Evolutionary conservation across 2,113 vertebrate species (phyloP), one percentile per base, ranked within the genome.

Genomic region (Fulmarus glacialis): DNA sequence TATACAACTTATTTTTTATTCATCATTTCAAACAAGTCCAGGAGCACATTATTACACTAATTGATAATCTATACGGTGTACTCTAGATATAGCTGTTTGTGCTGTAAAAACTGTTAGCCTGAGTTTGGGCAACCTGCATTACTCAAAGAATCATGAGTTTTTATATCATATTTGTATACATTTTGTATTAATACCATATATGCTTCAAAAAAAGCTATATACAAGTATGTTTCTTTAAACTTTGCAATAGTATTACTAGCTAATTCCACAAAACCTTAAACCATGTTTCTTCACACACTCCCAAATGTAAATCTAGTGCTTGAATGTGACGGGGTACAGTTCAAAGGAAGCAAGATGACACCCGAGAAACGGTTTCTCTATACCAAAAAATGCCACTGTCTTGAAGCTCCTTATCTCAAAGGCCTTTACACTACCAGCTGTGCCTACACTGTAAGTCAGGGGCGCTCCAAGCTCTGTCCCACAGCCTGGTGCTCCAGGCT

Each of bases 321-420:
- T 52, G 43, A 83, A 38, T 0, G 1, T 59, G 21, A 72, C 0
- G 0, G 27, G 32, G 11, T 10, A 32, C 59, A 3, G 18, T 47
- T 63, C 38, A 75, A 71, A 89, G 64, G 66, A 85, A 83, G 48
- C 47, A 59, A 50, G n/a, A 50, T 18, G 56, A 53, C 58, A 73
- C 30, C 7, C 1, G 12, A 43, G 27, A 88, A 47, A 71, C 9
- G 59, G 23, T n/a, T 58, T 68, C 17, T 47, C 17, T 26, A 21
- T 27, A 21, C 6, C 16, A 8, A 70, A 74, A 91, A 83, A 36
- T 2, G 24, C 34, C 48, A n/a, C 40, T 24, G 6, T 12, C 42
- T 42, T 7, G 48, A 80, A 73, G 72, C 24, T 77, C 62, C 48
- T 42, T 6, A 12, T 53, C 84, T 74, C 64, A 50, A 32, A 59